Evolutionary conservation across 1,140 invertebrate species (phyloP).

Genomic region (Aradophagus sp.): DNA sequence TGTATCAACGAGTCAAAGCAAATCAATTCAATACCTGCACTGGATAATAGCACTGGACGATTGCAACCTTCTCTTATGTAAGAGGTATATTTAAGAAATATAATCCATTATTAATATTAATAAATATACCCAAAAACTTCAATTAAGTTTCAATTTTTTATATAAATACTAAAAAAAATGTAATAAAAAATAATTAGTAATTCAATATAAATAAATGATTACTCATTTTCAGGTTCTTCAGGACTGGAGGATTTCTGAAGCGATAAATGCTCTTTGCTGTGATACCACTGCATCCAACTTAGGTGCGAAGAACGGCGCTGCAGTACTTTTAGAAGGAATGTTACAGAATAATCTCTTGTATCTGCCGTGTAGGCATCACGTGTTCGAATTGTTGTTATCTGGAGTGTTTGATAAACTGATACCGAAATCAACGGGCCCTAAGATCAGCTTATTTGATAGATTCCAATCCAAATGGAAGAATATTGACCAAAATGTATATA

Average conservation of each 20-base stretch:
- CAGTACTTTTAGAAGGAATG: slow-evolving; percentile 53
- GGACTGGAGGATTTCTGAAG: slow-evolving; percentile 24
- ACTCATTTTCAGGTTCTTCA: slow-evolving; percentile 27
- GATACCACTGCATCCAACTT: slow-evolving; percentile 62
- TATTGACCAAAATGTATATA: slow-evolving; percentile 5
- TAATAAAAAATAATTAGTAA: too few relatives aligned
- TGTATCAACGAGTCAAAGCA: slow-evolving; percentile 2
- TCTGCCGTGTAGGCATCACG: slow-evolving; percentile 32
- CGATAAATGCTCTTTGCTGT: slow-evolving; percentile 60
- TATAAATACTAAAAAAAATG: neutral
- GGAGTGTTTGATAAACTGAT: slow-evolving; percentile 7
- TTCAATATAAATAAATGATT: neutral
- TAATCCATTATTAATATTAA: too few relatives aligned
- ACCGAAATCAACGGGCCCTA: too few relatives aligned
- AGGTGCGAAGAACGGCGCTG: slow-evolving; percentile 54
- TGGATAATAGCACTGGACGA: slow-evolving; percentile 20
- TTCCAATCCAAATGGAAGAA: slow-evolving; percentile 1
- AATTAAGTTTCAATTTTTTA: slow-evolving; percentile 3
- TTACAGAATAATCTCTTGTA: slow-evolving; percentile 15
- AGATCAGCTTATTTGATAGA: slow-evolving; percentile 4
- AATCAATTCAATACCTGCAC: slow-evolving; percentile 19
- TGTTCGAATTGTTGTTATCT: slow-evolving; percentile 2
- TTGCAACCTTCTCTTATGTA: slow-evolving; percentile 15
- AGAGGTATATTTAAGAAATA: too few relatives aligned
- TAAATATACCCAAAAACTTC: too few relatives aligned